Evolutionary conservation across 2,888 invertebrate genomes (phyloP).

Genomic region (Melipona beecheii): DNA sequence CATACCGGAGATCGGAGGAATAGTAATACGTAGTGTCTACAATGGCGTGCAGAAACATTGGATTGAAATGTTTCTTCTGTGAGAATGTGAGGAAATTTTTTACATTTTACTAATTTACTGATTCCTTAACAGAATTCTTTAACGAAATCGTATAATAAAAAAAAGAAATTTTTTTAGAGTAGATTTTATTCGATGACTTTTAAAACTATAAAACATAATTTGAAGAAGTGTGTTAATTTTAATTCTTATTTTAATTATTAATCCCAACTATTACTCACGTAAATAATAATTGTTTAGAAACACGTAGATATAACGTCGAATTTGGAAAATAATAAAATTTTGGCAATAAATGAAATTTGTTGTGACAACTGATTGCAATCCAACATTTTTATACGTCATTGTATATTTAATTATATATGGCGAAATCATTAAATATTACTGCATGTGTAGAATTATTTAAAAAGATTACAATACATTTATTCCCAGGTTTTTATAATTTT

Average conservation of each 20-base stretch:
- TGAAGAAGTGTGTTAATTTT: background rate
- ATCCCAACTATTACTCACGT: background rate
- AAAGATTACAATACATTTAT: background rate
- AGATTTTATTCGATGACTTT: background rate
- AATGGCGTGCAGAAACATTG: background rate
- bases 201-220: background rate
- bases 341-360: too few relatives aligned
- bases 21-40: background rate
- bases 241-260: background rate
- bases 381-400: too few relatives aligned
- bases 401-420: too few relatives aligned
- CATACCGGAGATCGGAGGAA: background rate
- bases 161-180: background rate
- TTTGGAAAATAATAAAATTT: too few relatives aligned
- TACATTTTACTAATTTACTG: too few relatives aligned
- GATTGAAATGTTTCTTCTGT: background rate
- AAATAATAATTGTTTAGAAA: too few relatives aligned
- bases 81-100: background rate
- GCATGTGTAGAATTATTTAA: background rate
- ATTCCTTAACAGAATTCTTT: too few relatives aligned
- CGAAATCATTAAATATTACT: too few relatives aligned
- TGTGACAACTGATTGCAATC: too few relatives aligned
- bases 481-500: background rate
- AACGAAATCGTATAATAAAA: too few relatives aligned
- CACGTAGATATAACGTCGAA: too few relatives aligned